Evolutionary conservation across 2,888 invertebrate genomes (phyloP).

Genomic region (Sesia bembeciformis): DNA sequence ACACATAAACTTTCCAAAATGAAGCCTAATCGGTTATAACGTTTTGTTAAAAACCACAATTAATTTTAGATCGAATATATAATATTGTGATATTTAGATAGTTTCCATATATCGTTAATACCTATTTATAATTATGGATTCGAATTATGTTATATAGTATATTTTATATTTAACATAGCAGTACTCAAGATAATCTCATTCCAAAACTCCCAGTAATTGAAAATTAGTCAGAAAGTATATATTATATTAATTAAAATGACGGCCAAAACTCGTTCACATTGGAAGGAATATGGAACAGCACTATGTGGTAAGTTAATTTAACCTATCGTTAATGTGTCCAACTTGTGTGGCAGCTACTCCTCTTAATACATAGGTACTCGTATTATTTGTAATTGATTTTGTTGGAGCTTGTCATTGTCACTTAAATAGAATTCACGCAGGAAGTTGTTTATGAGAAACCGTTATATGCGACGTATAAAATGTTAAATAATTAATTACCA

Average conservation of each 20-base stretch:
- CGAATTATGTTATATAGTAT: conserved; percentile 46
- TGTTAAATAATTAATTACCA: neutral
- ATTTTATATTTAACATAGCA: conserved; percentile 44
- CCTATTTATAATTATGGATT: conserved; percentile 62
- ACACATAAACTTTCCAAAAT: conserved; percentile 72
- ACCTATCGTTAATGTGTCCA: too few species aligned
- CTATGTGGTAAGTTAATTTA: conserved; percentile 61
- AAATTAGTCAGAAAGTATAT: conserved; percentile 36
- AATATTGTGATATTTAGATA: conserved; percentile 73
- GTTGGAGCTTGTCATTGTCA: too few species aligned
- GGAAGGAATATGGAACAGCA: conserved; percentile 74
- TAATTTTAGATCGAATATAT: conserved; percentile 69
- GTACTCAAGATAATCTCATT: conserved; percentile 74
- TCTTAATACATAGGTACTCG: too few species aligned
- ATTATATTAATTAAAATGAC: conserved; percentile 55
- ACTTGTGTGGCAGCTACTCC: too few species aligned
- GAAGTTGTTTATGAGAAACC: too few species aligned
- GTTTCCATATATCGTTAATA: conserved; percentile 59
- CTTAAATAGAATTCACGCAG: too few species aligned
- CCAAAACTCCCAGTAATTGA: conserved; percentile 56
- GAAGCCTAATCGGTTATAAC: conserved; percentile 73
- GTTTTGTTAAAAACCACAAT: conserved; percentile 56
- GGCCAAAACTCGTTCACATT: conserved; percentile 71
- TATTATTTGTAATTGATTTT: too few species aligned
- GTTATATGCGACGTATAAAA: too few species aligned